These are phyloP conservation scores for Ochropleura leucogaster DNA, from an alignment of 2,888 invertebrate genomes.

Conservation along the genomic window DNA sequence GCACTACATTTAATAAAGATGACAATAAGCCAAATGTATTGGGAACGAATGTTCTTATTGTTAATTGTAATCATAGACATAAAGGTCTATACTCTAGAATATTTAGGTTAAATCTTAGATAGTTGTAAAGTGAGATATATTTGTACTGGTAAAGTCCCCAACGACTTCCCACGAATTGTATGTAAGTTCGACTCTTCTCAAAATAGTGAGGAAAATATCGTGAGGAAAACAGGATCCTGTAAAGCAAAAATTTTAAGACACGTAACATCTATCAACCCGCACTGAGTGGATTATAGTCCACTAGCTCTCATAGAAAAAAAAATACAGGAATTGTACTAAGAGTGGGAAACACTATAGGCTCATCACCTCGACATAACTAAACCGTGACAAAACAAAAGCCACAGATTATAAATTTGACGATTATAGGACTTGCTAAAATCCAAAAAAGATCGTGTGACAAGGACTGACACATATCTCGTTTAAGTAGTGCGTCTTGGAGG, in stretches of 20 bases:
- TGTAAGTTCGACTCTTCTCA: not conserved
- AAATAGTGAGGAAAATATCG: not conserved
- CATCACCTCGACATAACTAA: not conserved
- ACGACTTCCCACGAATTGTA: not conserved
- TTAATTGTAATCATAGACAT: not conserved
- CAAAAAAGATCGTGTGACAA: not conserved
- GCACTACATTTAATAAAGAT: constrained; percentile 35
- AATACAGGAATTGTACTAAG: too few species aligned
- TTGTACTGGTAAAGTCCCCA: not conserved
- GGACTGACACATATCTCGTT: constrained; percentile 7
- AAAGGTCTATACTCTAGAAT: not conserved
- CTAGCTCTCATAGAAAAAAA: not conserved
- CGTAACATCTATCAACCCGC: not conserved
- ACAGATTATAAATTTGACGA: not conserved
- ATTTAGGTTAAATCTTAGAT: constrained; percentile 12
- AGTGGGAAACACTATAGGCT: not conserved
- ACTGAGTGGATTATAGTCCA: not conserved
- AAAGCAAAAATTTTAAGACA: not conserved
- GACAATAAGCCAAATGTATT: constrained; percentile 49
- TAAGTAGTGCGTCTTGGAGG: constrained; percentile 2
- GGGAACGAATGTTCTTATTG: constrained; percentile 22
- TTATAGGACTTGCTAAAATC: not conserved
- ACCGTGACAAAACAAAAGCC: not conserved
- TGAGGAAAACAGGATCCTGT: not conserved
- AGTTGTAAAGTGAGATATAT: not conserved